phyloP scores from a whole-genome alignment of 2,113 vertebrate genomes.

The Crotophaga sulcirostris region DNA sequence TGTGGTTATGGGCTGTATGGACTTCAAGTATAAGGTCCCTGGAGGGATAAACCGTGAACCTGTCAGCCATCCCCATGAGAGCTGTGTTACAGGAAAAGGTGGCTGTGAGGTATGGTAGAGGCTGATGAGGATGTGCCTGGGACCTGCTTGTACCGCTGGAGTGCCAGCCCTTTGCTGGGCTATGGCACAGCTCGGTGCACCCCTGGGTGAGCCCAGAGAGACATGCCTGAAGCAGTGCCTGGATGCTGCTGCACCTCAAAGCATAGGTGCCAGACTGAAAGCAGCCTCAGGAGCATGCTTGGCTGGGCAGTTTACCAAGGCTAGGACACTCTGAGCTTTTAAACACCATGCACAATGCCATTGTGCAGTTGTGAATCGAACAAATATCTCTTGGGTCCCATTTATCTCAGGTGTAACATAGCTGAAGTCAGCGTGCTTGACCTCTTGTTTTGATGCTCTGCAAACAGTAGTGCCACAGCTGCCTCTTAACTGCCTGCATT shows the following conservation, averaged over 20 bases:
- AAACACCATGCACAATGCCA: rapidly evolving
- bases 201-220: background rate
- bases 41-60: background rate
- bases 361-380: background rate
- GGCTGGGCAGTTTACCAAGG: background rate
- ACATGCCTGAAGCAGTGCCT: background rate
- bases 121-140: background rate
- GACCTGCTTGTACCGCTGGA: background rate
- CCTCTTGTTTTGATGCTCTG: background rate
- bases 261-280: rapidly evolving
- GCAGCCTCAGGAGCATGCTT: background rate
- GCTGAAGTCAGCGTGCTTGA: background rate
- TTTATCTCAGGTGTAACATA: background rate
- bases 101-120: background rate
- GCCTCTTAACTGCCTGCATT: background rate
- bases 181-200: background rate
- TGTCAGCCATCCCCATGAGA: background rate
- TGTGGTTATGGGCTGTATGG: background rate
- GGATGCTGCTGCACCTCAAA: background rate
- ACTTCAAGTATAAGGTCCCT: background rate
- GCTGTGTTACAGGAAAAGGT: background rate
- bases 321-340: background rate
- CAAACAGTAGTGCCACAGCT: background rate
- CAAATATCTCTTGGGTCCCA: background rate
- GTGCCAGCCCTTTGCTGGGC: background rate